phyloP scores from a whole-genome alignment of 2,113 vertebrate genomes.

The Pongo pygmaeus region DNA sequence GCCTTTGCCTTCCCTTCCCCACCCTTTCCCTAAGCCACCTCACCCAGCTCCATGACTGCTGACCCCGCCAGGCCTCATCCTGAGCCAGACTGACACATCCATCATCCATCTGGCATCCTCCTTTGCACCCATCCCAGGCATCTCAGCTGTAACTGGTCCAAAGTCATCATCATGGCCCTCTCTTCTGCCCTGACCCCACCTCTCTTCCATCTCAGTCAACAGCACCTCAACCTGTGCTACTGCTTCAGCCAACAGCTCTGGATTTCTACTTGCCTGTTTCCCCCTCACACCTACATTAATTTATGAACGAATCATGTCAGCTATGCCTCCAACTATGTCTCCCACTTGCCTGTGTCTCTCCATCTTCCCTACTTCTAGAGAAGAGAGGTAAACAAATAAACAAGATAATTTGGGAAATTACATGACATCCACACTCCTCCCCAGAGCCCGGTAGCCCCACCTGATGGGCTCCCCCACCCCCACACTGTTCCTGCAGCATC shows the following conservation, averaged over 20 bases:
- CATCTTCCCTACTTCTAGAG: neutral
- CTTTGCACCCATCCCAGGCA: no score
- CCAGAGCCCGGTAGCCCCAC: neutral
- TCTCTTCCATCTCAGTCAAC: neutral
- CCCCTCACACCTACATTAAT: neutral
- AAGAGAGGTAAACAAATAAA: neutral
- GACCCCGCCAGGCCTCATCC: rapidly evolving
- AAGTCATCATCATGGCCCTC: neutral
- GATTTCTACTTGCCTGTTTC: neutral
- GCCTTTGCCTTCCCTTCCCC: neutral
- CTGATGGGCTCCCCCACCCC: neutral
- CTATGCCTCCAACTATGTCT: neutral
- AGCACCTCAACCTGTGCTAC: neutral
- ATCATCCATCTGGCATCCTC: neutral
- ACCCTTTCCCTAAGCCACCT: no score
- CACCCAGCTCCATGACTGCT: no score
- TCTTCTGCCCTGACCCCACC: neutral
- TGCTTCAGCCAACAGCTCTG: neutral
- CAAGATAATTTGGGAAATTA: neutral
- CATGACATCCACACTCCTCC: neutral
- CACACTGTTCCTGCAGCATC: neutral
- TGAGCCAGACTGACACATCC: neutral
- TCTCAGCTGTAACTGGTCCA: neutral
- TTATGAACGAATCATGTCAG: neutral
- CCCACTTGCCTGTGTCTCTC: neutral